Percentiles rank a stretch among this genome's conserved stretches.
Conservation (phyloP, 2,888 invertebrate species). For the Toxonevra muliebris region DNA sequence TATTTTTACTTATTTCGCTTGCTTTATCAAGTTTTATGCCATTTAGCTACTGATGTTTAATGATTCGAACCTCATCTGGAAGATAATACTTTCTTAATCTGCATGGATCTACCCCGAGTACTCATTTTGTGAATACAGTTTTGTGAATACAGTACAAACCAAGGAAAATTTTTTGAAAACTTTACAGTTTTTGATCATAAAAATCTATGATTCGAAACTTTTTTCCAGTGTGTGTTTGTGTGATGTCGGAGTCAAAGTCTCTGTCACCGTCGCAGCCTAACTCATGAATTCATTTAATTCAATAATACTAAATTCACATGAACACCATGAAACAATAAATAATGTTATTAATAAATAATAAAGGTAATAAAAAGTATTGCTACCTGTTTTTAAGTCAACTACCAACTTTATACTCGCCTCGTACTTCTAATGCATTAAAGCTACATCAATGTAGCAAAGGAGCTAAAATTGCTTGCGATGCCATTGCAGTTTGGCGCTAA, state of each 20-base stretch:
- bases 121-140: too few species aligned
- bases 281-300: constrained; percentile 46
- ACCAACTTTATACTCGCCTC: constrained; percentile 9
- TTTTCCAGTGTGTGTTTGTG: too few species aligned
- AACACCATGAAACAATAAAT: constrained; percentile 63
- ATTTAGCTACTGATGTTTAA: too few species aligned
- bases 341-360: constrained; percentile 64
- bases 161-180: too few species aligned
- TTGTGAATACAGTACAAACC: too few species aligned
- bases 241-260: background rate
- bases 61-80: too few species aligned
- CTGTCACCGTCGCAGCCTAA: background rate
- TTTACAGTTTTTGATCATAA: too few species aligned
- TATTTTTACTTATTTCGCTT: too few species aligned
- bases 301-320: constrained; percentile 54
- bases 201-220: too few species aligned
- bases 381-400: constrained; percentile 42
- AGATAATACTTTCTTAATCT: too few species aligned
- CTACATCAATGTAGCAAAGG: background rate
- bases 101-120: too few species aligned
- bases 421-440: background rate
- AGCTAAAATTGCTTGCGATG: constrained; percentile 12
- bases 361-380: constrained; percentile 56
- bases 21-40: too few species aligned
- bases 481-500: constrained; percentile 44